Evolutionary conservation across 2,113 vertebrate species (phyloP).

Genomic region (Ctenodactylus gundi): DNA sequence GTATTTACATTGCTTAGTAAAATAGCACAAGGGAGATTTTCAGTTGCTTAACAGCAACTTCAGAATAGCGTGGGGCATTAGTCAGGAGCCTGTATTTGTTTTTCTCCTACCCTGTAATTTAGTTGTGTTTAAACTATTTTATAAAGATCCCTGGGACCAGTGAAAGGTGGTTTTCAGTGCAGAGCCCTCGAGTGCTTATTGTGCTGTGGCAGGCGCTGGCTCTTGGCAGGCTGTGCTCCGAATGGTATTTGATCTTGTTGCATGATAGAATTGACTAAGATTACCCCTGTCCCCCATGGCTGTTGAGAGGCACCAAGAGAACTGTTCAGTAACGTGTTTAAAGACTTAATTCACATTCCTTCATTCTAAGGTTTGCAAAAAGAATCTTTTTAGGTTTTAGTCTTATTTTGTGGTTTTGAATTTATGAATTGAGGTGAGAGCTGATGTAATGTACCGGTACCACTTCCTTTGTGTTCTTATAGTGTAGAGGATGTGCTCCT

Average conservation of each 20-base stretch:
- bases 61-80: slow-evolving; percentile 52
- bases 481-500: slow-evolving; percentile 77
- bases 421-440: slow-evolving; percentile 87
- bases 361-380: slow-evolving; percentile 75
- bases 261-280: slow-evolving; percentile 85
- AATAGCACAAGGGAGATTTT: slow-evolving; percentile 52
- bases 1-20: slow-evolving; percentile 43
- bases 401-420: slow-evolving; percentile 83
- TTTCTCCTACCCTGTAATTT: slow-evolving; percentile 71
- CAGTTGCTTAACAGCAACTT: slow-evolving; percentile 49
- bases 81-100: slow-evolving; percentile 55
- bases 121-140: slow-evolving; percentile 77
- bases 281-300: slow-evolving; percentile 81
- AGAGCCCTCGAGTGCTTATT: slow-evolving; percentile 82
- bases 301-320: slow-evolving; percentile 76
- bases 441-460: slow-evolving; percentile 86
- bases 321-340: slow-evolving; percentile 71
- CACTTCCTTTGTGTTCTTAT: slow-evolving; percentile 85
- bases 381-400: slow-evolving; percentile 76
- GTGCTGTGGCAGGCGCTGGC: slow-evolving; percentile 82
- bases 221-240: slow-evolving; percentile 88
- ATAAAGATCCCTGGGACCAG: slow-evolving; percentile 75
- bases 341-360: slow-evolving; percentile 65
- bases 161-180: slow-evolving; percentile 83
- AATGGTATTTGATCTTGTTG: slow-evolving; percentile 89